Evolutionary conservation across 1,140 invertebrate genomes (phyloP), one percentile per base, ranked within the genome.

Genomic region (Asobara japonica): DNA sequence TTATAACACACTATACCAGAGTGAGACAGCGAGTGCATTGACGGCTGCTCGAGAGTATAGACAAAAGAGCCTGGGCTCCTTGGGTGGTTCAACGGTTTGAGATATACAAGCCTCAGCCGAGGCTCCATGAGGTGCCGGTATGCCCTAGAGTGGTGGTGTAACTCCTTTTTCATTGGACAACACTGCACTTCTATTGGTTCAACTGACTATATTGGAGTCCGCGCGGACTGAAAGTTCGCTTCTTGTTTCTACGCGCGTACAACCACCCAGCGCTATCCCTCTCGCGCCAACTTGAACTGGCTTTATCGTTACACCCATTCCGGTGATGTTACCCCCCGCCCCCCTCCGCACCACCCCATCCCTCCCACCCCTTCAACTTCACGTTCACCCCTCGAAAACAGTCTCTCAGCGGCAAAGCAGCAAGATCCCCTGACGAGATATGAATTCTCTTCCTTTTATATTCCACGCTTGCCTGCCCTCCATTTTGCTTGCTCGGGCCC

Each of bases 381-480:
- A n/a, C n/a, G 61, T 36, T 33, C 64, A 61, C 56, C 31, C 60
- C 79, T 79, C 80, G 84, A 86, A 86, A 84, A 86, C 80, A 84
- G 83, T 86, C 83, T 86, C 84, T 86, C 84, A 84, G 80, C 85
- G 80, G 81, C 82, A 82, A 84, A 82, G 78, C 82, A 83, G 81
- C 82, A 78, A 87, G 86, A 87, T 87, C 83, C 80, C 80, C 77
- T 83, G 80, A 83, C 84, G 82, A 87, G 84, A 86, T 87, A 87
- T 85, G 84, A 82, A 82, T 83, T 82, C 79, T 80, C 78, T 80
- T 84, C 82, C 84, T 86, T 86, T 84, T 87, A 86, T 87, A 87
- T 86, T 85, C 83, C 82, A 84, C 84, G 84, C 83, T 85, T 80
- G 82, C 82, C 85, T 83, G 83, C 79, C 83, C 82, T 85, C 83